These are phyloP conservation scores for Leucozona laternaria DNA, from an alignment of 2,888 invertebrate genomes.

Conservation along the genomic window DNA sequence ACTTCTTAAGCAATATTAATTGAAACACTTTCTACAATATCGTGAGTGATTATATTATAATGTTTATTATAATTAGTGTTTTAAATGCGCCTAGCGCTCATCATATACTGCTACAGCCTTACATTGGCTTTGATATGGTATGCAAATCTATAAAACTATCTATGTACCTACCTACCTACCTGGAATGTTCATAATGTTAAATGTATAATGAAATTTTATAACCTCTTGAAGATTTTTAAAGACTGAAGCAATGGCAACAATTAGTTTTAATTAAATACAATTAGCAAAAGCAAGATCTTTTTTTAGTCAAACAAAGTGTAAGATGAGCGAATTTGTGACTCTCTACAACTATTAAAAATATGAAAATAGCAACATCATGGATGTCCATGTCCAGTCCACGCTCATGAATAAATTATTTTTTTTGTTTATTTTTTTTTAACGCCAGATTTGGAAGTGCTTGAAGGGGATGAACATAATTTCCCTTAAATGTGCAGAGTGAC, in stretches of 20 bases:
- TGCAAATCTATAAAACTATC: too few relatives aligned
- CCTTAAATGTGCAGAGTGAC: slow-evolving; percentile 27
- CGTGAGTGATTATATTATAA: neutral
- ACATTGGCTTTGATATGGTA: too few relatives aligned
- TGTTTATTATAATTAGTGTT: neutral
- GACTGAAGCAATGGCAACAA: slow-evolving; percentile 23
- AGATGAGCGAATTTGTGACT: slow-evolving; percentile 19
- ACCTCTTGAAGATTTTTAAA: slow-evolving; percentile 2
- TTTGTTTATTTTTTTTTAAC: slow-evolving; percentile 21
- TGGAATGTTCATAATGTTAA: too few relatives aligned
- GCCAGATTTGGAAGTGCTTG: slow-evolving; percentile 10
- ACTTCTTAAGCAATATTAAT: neutral
- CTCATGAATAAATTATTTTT: slow-evolving; percentile 69
- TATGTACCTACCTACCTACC: too few relatives aligned
- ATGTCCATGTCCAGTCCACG: slow-evolving; percentile 50
- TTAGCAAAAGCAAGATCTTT: slow-evolving; percentile 31
- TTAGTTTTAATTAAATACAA: slow-evolving; percentile 60
- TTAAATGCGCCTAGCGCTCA: neutral
- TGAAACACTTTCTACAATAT: neutral
- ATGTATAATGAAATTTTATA: too few relatives aligned
- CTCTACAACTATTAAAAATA: neutral
- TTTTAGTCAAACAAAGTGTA: neutral
- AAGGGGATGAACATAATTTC: slow-evolving; percentile 12
- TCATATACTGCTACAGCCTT: too few relatives aligned
- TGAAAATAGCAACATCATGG: slow-evolving; percentile 1